Evolutionary conservation across 2,888 invertebrate genomes (phyloP), one percentile per base, ranked within the genome.

Genomic region (Nomada lathburiana): DNA sequence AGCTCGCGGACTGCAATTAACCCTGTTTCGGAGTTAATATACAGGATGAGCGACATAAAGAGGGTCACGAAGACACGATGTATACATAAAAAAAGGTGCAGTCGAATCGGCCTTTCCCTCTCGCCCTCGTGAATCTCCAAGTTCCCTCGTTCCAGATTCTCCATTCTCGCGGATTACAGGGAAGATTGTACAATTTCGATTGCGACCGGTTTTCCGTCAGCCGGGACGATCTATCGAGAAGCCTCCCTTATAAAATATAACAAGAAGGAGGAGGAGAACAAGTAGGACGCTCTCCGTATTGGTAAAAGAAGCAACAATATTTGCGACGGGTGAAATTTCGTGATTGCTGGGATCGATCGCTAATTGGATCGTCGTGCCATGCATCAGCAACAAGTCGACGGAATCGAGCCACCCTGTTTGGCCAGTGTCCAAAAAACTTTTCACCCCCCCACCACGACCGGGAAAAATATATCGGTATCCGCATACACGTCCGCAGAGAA

Each of bases 401-500:
- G 42, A 44, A 72, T 60, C 62, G 65, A 80, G 71, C 82, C 73
- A 76, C 83, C 68, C 73, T 50, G 68, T 72, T 71, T 83, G 85
- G 74, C 63, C 23, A 7, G 11, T 50, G 55, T 80, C 83, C 85
- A 79, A 78, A 78, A 78, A 78, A 78, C 53, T 78, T 75, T 79
- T 57, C 36, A 29, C 50, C 26, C 50, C 50, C 42, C 23, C 36
- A 0, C 23, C 36, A 0, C 36, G 36, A 57, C 47, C 23, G 59
- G 42, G 76, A 80, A 76, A 79, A 84, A 73, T 74, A 67, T 78
- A 70, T 67, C 47, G 69, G 64, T 72, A 84, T 80, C 83, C 82
- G 83, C 83, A 82, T 83, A 82, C 69, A 57, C 57, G 73, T 77
- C 83, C 82, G 82, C 83, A 83, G 83, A 78, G 83, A 67, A 68